These are phyloP conservation scores for Drosophila arizonae DNA, from an alignment of 1,140 invertebrate species.

Conservation along the genomic window DNA sequence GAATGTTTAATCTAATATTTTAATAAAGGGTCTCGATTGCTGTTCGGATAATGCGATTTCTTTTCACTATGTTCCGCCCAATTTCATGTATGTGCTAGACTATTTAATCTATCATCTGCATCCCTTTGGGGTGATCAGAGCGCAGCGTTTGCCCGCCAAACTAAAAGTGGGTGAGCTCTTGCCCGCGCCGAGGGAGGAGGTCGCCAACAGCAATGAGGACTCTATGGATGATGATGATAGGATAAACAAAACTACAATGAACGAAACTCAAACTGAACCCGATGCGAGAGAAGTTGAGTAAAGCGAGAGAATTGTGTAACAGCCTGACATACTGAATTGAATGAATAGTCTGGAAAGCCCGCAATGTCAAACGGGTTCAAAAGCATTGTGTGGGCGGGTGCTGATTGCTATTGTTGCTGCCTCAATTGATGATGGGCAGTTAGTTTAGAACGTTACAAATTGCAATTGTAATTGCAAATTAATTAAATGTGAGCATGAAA, in stretches of 20 bases:
- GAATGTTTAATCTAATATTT: neutral
- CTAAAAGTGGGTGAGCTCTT: slow-evolving; percentile 42
- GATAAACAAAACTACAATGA: slow-evolving; percentile 7
- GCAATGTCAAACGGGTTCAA: slow-evolving; percentile 37
- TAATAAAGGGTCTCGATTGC: slow-evolving; percentile 85
- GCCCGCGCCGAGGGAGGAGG: slow-evolving; percentile 31
- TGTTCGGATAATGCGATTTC: slow-evolving; percentile 98
- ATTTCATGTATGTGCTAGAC: slow-evolving; percentile 97
- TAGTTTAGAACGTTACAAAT: slow-evolving; percentile 15
- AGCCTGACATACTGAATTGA: neutral
- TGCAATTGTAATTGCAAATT: slow-evolving; percentile 66
- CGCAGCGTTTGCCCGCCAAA: slow-evolving; percentile 39
- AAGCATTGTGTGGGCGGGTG: slow-evolving; percentile 17
- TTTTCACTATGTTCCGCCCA: slow-evolving; percentile 96
- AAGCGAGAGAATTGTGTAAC: neutral
- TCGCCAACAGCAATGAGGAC: slow-evolving; percentile 54
- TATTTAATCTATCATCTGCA: slow-evolving; percentile 98
- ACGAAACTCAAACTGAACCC: slow-evolving; percentile 19
- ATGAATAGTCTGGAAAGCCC: neutral
- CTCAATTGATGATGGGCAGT: slow-evolving; percentile 3
- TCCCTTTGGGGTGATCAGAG: slow-evolving; percentile 87
- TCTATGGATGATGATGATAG: slow-evolving; percentile 56
- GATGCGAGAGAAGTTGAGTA: slow-evolving; percentile 18
- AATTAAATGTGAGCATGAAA: slow-evolving; percentile 56
- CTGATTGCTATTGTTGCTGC: slow-evolving; percentile 7